phyloP scores from a whole-genome alignment of 2,797 vertebrate species.

The Anguilla marmorata region DNA sequence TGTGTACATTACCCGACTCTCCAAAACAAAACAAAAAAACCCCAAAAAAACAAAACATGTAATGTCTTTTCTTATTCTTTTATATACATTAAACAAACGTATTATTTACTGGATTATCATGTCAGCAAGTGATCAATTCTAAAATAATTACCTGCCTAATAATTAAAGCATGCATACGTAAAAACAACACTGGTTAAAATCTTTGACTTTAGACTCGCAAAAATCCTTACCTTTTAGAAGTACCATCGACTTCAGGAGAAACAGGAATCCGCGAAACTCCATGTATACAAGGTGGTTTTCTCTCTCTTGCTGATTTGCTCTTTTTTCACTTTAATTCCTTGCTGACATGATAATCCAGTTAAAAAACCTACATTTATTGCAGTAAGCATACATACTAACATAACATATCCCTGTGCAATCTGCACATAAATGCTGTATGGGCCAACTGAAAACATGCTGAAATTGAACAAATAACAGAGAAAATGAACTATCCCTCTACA shows the following conservation, averaged over 20 bases:
- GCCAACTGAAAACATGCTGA: no score
- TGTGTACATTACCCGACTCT: no score
- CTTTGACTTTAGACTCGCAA: not conserved
- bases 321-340: slow-evolving; percentile 35
- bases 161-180: not conserved
- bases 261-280: slow-evolving; percentile 60
- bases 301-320: not conserved
- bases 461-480: no score
- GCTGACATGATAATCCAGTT: not conserved
- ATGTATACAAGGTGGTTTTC: slow-evolving; percentile 51
- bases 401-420: not conserved
- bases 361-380: not conserved
- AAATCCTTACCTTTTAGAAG: slow-evolving; percentile 77
- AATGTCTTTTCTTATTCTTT: no score
- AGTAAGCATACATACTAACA: not conserved
- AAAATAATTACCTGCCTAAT: not conserved
- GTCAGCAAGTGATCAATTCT: not conserved
- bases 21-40: no score
- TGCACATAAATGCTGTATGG: no score
- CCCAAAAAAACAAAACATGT: no score
- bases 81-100: no score
- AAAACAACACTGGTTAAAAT: not conserved
- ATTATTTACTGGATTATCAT: not conserved
- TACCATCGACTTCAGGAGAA: slow-evolving; percentile 65
- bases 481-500: no score